A percentile compares a stretch with the other conserved stretches of the same genome.
phyloP scores from a whole-genome alignment of 2,888 invertebrate genomes.

The Epinotia nisella region DNA sequence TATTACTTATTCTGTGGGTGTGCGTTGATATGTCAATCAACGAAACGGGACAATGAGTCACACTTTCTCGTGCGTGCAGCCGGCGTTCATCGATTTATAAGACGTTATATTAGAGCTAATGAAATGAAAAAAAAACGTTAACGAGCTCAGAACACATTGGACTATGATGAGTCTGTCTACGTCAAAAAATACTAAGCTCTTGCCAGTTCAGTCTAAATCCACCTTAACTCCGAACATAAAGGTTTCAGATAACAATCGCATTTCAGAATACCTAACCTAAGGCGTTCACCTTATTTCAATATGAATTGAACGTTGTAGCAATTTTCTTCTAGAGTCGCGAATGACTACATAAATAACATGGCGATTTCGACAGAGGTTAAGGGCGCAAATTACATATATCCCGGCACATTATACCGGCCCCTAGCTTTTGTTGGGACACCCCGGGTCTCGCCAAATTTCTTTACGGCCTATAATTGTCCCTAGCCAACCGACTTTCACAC shows the following conservation, averaged over 20 bases:
- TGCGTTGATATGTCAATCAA: too few species aligned
- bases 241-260: slow-evolving; percentile 26
- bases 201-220: not conserved
- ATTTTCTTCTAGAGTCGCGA: slow-evolving; percentile 26
- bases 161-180: not conserved
- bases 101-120: too few species aligned
- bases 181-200: not conserved
- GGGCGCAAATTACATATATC: slow-evolving; percentile 65
- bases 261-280: slow-evolving; percentile 12
- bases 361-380: slow-evolving; percentile 64
- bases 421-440: slow-evolving; percentile 5
- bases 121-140: too few species aligned
- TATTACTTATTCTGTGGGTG: too few species aligned
- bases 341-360: slow-evolving; percentile 32
- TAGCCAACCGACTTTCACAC: slow-evolving; percentile 64
- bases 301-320: slow-evolving; percentile 32
- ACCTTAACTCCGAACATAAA: slow-evolving; percentile 22
- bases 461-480: slow-evolving; percentile 65
- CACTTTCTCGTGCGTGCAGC: too few species aligned
- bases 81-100: too few species aligned
- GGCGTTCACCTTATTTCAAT: slow-evolving; percentile 26
- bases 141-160: too few species aligned
- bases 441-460: slow-evolving; percentile 55
- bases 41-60: too few species aligned
- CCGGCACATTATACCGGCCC: slow-evolving; percentile 19